phyloP scores from a whole-genome alignment of 2,888 invertebrate genomes.

The Hypsopygia costalis region DNA sequence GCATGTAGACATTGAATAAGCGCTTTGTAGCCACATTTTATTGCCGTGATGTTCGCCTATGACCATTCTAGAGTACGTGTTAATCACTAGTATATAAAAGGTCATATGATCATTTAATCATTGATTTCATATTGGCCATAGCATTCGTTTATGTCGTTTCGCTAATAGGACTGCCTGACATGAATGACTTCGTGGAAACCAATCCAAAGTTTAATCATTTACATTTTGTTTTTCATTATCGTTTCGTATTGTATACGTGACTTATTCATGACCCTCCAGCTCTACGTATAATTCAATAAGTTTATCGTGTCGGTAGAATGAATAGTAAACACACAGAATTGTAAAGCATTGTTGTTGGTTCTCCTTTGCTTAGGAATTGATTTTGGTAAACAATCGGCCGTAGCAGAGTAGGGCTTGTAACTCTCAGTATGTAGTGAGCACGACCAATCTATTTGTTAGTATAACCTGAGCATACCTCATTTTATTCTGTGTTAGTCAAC shows the following conservation, averaged over 20 bases:
- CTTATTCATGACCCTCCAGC: conserved; percentile 3
- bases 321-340: conserved; percentile 4
- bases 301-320: conserved; percentile 3
- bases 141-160: not conserved
- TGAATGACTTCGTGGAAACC: not conserved
- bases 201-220: conserved; percentile 5
- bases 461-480: not conserved
- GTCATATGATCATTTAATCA: too few species aligned
- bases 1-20: too few species aligned
- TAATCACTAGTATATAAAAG: too few species aligned
- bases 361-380: conserved; percentile 1
- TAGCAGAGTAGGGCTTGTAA: not conserved
- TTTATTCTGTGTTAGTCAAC: too few species aligned
- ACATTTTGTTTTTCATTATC: conserved; percentile 7
- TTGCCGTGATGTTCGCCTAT: too few species aligned
- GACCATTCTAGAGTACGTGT: too few species aligned
- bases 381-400: conserved; percentile 6
- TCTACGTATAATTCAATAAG: conserved; percentile 7
- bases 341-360: conserved; percentile 3
- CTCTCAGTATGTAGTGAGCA: not conserved
- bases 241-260: conserved; percentile 3
- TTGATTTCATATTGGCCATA: too few species aligned
- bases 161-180: too few species aligned
- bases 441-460: not conserved
- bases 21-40: too few species aligned